A percentile compares a stretch with the other conserved stretches of the same genome.
phyloP scores from a whole-genome alignment of 2,888 invertebrate species.

The Orthosia incerta region DNA sequence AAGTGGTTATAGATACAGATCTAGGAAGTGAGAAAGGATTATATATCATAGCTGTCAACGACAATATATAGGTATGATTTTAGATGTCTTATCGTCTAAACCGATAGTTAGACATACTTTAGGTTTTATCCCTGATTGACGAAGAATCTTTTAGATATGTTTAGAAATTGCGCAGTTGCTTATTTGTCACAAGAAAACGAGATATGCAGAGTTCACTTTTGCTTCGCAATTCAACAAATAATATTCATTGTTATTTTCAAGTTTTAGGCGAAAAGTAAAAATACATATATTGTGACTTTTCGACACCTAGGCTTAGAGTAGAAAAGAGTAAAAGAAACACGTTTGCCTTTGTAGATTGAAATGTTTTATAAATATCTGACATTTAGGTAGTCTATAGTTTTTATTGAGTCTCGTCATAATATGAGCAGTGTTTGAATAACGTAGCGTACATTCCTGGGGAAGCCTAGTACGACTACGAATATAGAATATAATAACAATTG shows the following conservation, averaged over 20 bases:
- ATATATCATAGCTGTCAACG: conserved; percentile 36
- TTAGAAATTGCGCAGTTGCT: background rate
- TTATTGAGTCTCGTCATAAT: conserved; percentile 1
- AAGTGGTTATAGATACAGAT: conserved; percentile 31
- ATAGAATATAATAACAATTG: background rate
- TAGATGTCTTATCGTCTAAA: conserved; percentile 24
- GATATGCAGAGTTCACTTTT: background rate
- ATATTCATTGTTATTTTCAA: background rate
- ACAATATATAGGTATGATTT: background rate
- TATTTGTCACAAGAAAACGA: background rate
- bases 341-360: background rate
- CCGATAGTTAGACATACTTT: background rate
- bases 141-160: background rate
- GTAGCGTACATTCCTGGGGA: background rate
- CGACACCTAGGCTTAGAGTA: background rate
- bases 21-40: conserved; percentile 29
- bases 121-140: conserved; percentile 28
- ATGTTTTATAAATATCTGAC: conserved; percentile 14
- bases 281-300: too few relatives aligned
- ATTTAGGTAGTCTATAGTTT: background rate
- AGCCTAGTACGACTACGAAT: background rate
- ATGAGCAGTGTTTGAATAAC: background rate
- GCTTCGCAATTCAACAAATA: background rate
- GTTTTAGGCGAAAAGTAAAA: background rate
- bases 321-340: background rate